Conservation (phyloP, 2,113 vertebrate genomes). For the Alosa alosa region DNA sequence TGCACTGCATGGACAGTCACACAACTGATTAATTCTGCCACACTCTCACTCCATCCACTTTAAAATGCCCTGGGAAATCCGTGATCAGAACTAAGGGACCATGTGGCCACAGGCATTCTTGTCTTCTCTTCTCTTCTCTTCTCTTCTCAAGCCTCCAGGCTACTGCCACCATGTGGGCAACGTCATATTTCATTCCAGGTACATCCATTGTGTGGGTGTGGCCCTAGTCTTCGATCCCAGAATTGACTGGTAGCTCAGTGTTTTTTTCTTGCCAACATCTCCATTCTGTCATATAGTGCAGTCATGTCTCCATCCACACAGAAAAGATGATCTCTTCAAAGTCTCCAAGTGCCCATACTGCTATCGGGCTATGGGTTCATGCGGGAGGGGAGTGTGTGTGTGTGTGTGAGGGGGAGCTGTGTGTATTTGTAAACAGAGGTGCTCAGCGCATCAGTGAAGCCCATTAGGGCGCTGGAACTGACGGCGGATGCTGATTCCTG, state of each 20-base stretch:
- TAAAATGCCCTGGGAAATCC: neutral
- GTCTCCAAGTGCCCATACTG: neutral
- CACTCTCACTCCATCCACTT: neutral
- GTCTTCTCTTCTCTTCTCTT: neutral
- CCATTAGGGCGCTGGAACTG: slow-evolving; percentile 21
- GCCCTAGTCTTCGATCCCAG: neutral
- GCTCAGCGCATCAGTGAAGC: neutral
- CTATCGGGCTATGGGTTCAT: neutral
- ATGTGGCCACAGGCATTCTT: neutral
- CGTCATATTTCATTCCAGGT: neutral
- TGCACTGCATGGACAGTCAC: neutral
- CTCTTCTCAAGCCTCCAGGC: neutral
- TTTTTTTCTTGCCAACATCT: neutral
- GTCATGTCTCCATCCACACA: neutral
- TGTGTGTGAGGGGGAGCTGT: neutral
- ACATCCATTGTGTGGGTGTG: neutral
- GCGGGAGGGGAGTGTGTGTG: neutral
- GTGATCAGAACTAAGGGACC: neutral
- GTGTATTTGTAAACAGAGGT: slow-evolving; percentile 15
- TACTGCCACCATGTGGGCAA: slow-evolving; percentile 14
- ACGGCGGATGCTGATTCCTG: slow-evolving; percentile 10
- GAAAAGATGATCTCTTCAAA: neutral
- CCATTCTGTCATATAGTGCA: neutral
- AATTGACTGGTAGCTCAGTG: neutral
- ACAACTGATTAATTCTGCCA: neutral